phyloP scores from a whole-genome alignment of 2,888 invertebrate genomes.

The Nymphalis polychloros region DNA sequence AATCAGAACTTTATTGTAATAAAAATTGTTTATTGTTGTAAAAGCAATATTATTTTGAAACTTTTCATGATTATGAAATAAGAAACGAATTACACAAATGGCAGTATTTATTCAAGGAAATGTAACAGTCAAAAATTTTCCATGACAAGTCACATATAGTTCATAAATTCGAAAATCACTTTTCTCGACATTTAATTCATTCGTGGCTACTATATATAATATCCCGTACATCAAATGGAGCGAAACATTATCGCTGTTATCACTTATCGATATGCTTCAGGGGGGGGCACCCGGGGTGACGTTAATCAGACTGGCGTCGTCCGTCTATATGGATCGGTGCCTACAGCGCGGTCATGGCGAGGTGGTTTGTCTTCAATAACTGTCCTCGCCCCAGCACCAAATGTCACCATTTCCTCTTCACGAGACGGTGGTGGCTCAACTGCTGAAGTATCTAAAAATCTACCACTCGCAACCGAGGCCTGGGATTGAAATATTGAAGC shows the following conservation, averaged over 20 bases:
- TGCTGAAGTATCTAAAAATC: constrained; percentile 85
- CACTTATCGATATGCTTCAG: constrained; percentile 79
- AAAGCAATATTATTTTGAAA: no score
- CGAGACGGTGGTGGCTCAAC: constrained; percentile 84
- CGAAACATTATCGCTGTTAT: constrained; percentile 47
- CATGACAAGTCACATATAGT: constrained; percentile 67
- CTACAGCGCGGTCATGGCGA: constrained; percentile 73
- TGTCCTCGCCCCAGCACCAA: constrained; percentile 82
- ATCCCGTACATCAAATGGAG: constrained; percentile 22
- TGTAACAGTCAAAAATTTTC: constrained; percentile 72
- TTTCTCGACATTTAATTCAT: constrained; percentile 29
- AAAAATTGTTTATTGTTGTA: no score
- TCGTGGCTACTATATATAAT: constrained; percentile 18
- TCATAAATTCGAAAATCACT: constrained; percentile 74
- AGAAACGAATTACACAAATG: constrained; percentile 64
- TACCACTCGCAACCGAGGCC: constrained; percentile 84
- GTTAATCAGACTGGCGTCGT: constrained; percentile 82
- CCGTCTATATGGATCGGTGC: constrained; percentile 80
- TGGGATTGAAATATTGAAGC: constrained; percentile 78
- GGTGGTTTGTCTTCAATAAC: constrained; percentile 56
- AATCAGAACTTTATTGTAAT: no score
- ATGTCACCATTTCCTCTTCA: constrained; percentile 87
- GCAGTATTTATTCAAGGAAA: constrained; percentile 79
- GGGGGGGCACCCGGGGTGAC: constrained; percentile 52
- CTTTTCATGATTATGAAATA: constrained; percentile 31